A percentile compares a stretch with the other conserved stretches of the same genome.
Conservation (phyloP, 2,797 vertebrate genomes). For the Pangasius mekongensis region DNA sequence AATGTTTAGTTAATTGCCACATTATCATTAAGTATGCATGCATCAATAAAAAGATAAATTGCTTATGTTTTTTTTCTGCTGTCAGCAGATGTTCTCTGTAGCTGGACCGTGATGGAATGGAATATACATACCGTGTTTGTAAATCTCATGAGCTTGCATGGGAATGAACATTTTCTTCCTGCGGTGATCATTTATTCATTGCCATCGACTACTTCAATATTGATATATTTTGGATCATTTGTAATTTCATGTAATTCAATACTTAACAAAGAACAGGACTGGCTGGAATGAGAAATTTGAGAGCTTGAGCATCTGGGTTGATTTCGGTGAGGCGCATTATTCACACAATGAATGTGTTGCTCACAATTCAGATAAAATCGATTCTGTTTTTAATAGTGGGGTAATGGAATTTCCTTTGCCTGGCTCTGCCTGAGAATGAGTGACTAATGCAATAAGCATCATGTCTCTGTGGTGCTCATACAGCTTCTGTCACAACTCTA, state of each 20-base stretch:
- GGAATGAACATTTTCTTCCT: conserved; percentile 17
- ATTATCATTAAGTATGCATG: conserved; percentile 38
- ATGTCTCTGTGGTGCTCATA: conserved; percentile 52
- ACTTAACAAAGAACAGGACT: conserved; percentile 29
- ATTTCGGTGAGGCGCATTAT: conserved; percentile 42
- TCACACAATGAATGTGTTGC: conserved; percentile 47
- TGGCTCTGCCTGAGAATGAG: conserved; percentile 53
- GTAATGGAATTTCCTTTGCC: conserved; percentile 54
- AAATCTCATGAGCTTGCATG: conserved; percentile 24
- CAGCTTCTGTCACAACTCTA: conserved; percentile 49
- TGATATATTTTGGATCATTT: conserved; percentile 42
- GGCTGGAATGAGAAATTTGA: conserved; percentile 15
- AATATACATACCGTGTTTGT: conserved; percentile 10
- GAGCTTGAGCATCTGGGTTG: conserved; percentile 13
- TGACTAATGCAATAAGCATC: conserved; percentile 58
- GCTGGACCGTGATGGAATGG: neutral
- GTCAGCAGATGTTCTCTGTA: conserved; percentile 32
- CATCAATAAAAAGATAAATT: conserved; percentile 38
- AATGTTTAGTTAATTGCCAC: conserved; percentile 46
- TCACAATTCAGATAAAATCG: conserved; percentile 55
- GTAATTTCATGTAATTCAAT: conserved; percentile 47
- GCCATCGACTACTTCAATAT: conserved; percentile 42
- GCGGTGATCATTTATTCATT: conserved; percentile 37
- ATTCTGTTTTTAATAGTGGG: conserved; percentile 58
- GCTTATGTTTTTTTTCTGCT: neutral